Base-by-base conservation (phyloP, 1,140 invertebrate genomes). In the Colletes latitarsis region DNA sequence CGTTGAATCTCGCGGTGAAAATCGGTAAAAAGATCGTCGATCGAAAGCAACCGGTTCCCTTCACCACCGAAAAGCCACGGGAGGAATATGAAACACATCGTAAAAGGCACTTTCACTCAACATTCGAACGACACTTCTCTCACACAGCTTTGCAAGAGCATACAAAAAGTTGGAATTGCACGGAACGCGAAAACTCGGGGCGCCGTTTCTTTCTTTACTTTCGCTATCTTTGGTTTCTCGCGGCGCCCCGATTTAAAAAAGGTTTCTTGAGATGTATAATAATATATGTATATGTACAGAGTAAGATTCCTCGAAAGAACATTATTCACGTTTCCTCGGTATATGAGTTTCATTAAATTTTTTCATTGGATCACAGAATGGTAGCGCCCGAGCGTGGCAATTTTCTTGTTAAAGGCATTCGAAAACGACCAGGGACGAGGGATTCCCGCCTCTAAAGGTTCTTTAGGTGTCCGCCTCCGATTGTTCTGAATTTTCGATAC, bases 301-400 rank as follows among this genome's bases (percentile, higher is more conserved):
- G 71, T 80, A 82, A 78, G 82, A 82, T 83, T 84, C 67, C 73
- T 81, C 73, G 83, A 87, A 89, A 89, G 86, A 83, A 83, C 77
- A 77, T 86, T 73, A 58, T 77, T 83, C 77, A 64, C 52, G 73
- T 68, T 82, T 86, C 73, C 64, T 84, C 81, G 76, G 70, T 78
- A 76, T 78, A 76, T 81, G 82, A 84, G 77, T 83, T 82, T 72
- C 68, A 77, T 88, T 85, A 80, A n/a, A 81, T 84, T 88, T 88
- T 30, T 88, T 89, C 67, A 81, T 90, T 88, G 84, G 86, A 91
- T 91, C 89, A 91, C 90, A 91, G 90, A 90, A 89, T 90, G 79
- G 84, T 91, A 91, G 88, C 90, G 88, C 89, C 83, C 88, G 90
- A 91, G 88, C 89, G 77, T 89, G 88, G 85, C 88, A 86, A 89